Conservation (phyloP, 2,888 invertebrate genomes). For the Drosophila testacea region DNA sequence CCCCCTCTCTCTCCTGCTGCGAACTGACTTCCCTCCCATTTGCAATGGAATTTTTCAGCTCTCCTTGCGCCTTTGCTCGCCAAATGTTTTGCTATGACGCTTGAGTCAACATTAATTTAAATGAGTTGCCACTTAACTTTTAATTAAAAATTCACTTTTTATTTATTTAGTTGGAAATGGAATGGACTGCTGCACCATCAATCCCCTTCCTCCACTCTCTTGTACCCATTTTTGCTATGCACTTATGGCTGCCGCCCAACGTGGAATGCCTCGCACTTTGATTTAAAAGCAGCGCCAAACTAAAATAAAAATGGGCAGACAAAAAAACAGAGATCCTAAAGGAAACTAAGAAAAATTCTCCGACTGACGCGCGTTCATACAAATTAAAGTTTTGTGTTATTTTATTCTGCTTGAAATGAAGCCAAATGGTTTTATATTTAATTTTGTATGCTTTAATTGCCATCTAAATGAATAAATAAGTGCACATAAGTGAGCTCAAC, state of each 20-base stretch:
- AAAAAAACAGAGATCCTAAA: conserved; percentile 21
- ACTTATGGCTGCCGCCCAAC: conserved; percentile 52
- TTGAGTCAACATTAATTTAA: conserved; percentile 83
- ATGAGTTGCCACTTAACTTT: conserved; percentile 83
- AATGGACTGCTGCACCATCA: conserved; percentile 60
- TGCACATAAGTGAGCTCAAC: conserved; percentile 51
- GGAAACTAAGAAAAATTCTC: conserved; percentile 22
- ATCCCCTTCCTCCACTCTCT: neutral
- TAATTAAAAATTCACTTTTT: conserved; percentile 83
- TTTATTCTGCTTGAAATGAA: conserved; percentile 78
- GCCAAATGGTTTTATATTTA: conserved; percentile 74
- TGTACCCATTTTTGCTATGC: conserved; percentile 28
- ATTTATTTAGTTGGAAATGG: conserved; percentile 77
- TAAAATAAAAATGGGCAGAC: conserved; percentile 64
- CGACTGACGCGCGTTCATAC: conserved; percentile 57
- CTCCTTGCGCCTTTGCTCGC: conserved; percentile 48
- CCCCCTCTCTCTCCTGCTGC: neutral
- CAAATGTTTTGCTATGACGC: conserved; percentile 79
- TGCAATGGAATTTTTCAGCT: conserved; percentile 36
- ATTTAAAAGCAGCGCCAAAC: conserved; percentile 70
- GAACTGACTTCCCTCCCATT: neutral
- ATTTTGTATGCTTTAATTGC: conserved; percentile 75
- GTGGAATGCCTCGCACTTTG: conserved; percentile 59
- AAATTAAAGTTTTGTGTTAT: conserved; percentile 80
- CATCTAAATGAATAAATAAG: conserved; percentile 65